A percentile compares a stretch with the other conserved stretches of the same genome.
Conservation (phyloP, 2,113 vertebrate species). For the Orthonyx spaldingii region DNA sequence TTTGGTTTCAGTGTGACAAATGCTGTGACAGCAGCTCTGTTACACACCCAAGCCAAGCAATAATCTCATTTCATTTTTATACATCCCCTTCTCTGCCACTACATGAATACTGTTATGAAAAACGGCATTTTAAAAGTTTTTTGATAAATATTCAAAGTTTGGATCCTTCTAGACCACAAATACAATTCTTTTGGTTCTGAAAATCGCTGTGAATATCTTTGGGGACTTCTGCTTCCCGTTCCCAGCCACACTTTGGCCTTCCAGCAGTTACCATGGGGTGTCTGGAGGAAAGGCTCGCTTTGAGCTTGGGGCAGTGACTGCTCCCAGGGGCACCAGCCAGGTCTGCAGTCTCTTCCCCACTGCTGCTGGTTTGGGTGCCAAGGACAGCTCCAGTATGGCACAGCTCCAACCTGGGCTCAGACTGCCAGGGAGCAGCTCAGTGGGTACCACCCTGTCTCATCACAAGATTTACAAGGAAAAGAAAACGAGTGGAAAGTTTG, state of each 20-base stretch:
- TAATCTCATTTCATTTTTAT: not conserved
- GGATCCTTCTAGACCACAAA: not conserved
- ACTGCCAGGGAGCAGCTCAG: not conserved
- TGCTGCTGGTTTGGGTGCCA: not conserved
- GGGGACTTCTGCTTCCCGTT: not conserved
- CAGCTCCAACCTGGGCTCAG: not conserved
- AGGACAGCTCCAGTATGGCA: not conserved
- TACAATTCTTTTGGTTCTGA: not conserved
- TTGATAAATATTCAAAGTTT: not conserved
- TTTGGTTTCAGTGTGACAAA: not conserved
- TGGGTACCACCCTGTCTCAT: not conserved
- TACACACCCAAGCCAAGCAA: not conserved
- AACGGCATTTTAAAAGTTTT: not conserved
- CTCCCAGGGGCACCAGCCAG: not conserved
- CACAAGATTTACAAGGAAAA: not conserved
- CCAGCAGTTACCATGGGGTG: too few species aligned
- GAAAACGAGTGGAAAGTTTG: not conserved
- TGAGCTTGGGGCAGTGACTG: not conserved
- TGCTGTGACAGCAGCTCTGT: not conserved
- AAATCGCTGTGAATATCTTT: not conserved
- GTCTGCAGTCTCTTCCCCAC: not conserved
- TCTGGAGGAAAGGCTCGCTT: not conserved
- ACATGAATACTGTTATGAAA: not conserved
- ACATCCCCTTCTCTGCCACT: not conserved
- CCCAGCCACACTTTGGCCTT: not conserved